phyloP scores from a whole-genome alignment of 2,113 vertebrate genomes.

The Bambusicola thoracicus region DNA sequence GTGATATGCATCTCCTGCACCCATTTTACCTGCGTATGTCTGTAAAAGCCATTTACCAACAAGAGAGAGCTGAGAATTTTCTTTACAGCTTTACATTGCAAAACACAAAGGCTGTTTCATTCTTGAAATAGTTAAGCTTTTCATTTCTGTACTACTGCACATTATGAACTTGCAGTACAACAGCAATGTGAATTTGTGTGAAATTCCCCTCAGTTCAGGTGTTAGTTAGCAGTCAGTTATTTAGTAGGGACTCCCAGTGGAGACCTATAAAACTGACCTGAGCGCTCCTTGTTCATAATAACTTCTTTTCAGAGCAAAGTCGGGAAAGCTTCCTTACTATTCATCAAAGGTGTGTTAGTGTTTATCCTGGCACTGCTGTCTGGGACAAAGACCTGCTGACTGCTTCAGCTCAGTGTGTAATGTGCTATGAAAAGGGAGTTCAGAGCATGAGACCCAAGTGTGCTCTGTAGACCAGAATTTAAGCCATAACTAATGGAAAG shows the following conservation, averaged over 20 bases:
- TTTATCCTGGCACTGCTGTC: slow-evolving; percentile 45
- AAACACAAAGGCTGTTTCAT: neutral
- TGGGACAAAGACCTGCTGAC: neutral
- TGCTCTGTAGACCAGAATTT: neutral
- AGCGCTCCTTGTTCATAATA: neutral
- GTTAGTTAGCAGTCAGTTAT: neutral
- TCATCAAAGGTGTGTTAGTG: slow-evolving; percentile 27
- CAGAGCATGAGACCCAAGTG: neutral
- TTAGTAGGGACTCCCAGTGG: neutral
- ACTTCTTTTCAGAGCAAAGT: slow-evolving; percentile 28
- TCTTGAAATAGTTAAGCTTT: neutral
- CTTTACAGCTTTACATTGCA: neutral
- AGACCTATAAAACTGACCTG: slow-evolving; percentile 17
- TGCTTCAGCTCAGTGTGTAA: neutral
- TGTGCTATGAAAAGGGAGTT: slow-evolving; percentile 11
- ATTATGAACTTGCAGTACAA: neutral
- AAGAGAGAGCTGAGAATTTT: rapidly evolving
- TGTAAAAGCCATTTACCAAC: neutral
- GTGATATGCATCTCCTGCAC: neutral
- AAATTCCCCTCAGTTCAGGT: neutral
- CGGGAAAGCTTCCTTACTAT: neutral
- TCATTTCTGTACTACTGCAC: neutral
- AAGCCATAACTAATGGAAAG: slow-evolving; percentile 6
- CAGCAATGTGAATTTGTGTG: neutral
- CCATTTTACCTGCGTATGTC: too few species aligned